Conservation (phyloP, 1,140 invertebrate genomes). For the Magallana ariakensis region DNA sequence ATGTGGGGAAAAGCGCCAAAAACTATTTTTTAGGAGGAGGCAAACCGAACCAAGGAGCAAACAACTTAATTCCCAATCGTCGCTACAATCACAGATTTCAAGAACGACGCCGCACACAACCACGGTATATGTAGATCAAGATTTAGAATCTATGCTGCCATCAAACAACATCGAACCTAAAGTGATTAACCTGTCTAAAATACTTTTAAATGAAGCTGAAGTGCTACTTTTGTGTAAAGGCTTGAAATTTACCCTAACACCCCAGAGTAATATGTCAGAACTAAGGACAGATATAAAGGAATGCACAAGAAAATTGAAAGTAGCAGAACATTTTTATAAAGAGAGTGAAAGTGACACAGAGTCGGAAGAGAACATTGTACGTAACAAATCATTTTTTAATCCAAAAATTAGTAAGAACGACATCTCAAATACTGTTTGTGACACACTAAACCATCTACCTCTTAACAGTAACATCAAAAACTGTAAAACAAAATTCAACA, state of each 20-base stretch:
- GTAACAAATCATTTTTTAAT: no score
- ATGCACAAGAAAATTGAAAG: neutral
- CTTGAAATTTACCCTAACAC: neutral
- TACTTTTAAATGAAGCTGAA: neutral
- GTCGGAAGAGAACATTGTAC: no score
- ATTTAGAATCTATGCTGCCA: no score
- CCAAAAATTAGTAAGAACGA: no score
- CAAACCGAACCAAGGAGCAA: neutral
- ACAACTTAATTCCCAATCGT: neutral
- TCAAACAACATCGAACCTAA: neutral
- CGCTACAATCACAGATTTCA: neutral
- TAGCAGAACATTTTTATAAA: no score
- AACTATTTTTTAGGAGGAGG: no score
- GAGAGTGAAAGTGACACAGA: no score
- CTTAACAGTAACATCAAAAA: no score
- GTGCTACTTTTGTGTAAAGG: neutral
- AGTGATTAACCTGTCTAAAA: neutral
- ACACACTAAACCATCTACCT: no score
- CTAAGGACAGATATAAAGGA: neutral
- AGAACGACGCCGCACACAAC: neutral
- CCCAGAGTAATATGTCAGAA: neutral
- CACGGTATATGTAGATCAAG: neutral
- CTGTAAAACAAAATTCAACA: no score
- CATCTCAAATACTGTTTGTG: no score
- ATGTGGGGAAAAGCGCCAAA: no score